Base-by-base conservation (phyloP, 2,797 vertebrate species). In the Benthosema pterotum region DNA sequence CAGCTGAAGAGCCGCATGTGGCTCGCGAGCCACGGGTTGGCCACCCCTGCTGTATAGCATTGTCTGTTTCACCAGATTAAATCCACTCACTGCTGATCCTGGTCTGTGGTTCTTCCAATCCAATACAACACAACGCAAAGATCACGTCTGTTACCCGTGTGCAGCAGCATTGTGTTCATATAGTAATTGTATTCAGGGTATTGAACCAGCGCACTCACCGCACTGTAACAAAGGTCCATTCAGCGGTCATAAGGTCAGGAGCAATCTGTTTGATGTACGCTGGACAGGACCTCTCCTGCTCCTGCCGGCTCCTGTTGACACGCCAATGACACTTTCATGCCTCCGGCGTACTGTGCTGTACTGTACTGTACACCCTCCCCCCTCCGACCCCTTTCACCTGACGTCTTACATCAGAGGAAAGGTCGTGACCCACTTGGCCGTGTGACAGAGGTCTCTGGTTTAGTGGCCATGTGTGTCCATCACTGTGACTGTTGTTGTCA, bases 331-430 rank as follows among this genome's bases (percentile, higher is more conserved):
- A 17, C 74, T 81, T 82, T 79, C 79, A 83, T 77, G 68, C 58
- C 70, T 47, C 46, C 4, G 43, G 58, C 61, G 51, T 52, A 47
- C n/a, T n/a, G n/a, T 22, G 22, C 2, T 25, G 22, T 25, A 25
- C 22, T 25, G 2, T 3, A 25, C n/a, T n/a, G n/a, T 3, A 25
- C 22, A 25, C 22, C 22, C n/a, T n/a, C 11, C 1, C 42, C 45
- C 52, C 14, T 58, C 58, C 15, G 48, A n/a, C n/a, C 49, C 32
- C 19, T 66, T 72, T 73, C 71, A 63, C 51, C 68, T 66, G 51
- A 52, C 75, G 78, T 82, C 63, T 72, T 85, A 84, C 86, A 89
- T 89, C 81, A 85, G 80, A 83, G 47, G n/a, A n/a, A 69, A 71
- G 69, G 65, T 78, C 82, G 52, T 47, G 22, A 5, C 22, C 22